phyloP scores from a whole-genome alignment of 2,888 invertebrate species.

The Drosophila phalerata region DNA sequence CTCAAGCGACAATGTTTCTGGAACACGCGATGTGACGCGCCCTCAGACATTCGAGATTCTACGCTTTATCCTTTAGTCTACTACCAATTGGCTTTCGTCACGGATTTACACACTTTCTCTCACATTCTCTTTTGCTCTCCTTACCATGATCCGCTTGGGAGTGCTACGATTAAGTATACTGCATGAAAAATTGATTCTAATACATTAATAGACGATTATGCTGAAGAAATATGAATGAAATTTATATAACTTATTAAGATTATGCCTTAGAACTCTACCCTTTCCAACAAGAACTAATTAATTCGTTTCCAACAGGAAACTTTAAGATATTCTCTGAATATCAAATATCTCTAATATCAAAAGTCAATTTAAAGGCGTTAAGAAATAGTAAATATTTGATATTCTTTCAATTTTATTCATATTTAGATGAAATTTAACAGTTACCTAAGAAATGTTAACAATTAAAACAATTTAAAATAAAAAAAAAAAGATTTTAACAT shows the following conservation, averaged over 20 bases:
- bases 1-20: slow-evolving; percentile 51
- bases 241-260: background rate
- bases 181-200: slow-evolving; percentile 6
- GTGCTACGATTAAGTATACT: slow-evolving; percentile 22
- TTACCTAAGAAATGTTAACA: too few relatives aligned
- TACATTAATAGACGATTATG: background rate
- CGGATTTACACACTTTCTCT: slow-evolving; percentile 27
- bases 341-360: too few relatives aligned
- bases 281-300: background rate
- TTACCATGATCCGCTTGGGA: slow-evolving; percentile 33
- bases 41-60: slow-evolving; percentile 31
- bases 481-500: background rate
- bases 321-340: too few relatives aligned
- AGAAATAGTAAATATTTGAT: too few relatives aligned
- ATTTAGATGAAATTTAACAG: too few relatives aligned
- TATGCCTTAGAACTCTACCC: background rate
- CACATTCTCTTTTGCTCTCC: background rate
- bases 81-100: slow-evolving; percentile 43
- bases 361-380: too few relatives aligned
- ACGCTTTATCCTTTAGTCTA: slow-evolving; percentile 14
- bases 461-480: background rate
- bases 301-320: too few relatives aligned
- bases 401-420: too few relatives aligned
- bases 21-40: slow-evolving; percentile 68
- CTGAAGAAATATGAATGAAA: background rate